These are phyloP conservation scores for Calonectris borealis DNA, from an alignment of 2,113 vertebrate species.

Conservation along the genomic window DNA sequence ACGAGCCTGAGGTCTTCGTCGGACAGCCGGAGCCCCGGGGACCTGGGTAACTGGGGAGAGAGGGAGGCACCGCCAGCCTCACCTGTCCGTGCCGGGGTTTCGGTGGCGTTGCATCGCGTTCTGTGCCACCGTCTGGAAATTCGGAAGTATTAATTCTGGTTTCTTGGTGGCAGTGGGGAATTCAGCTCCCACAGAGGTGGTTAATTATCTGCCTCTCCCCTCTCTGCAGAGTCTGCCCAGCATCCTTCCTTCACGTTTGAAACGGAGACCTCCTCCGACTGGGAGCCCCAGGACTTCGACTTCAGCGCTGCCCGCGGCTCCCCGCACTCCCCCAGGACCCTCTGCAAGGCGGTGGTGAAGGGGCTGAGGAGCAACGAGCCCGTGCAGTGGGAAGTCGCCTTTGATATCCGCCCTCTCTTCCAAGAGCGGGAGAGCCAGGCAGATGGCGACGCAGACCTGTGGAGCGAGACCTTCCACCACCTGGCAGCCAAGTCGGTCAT, in stretches of 20 bases:
- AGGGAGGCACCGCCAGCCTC: background rate
- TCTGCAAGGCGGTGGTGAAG: conserved; percentile 87
- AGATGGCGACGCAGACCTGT: conserved; percentile 79
- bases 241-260: conserved; percentile 77
- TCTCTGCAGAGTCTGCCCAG: conserved; percentile 63
- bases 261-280: conserved; percentile 40
- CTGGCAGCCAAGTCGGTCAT: conserved; percentile 91
- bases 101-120: fast-evolving
- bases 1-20: conserved; percentile 69
- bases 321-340: background rate
- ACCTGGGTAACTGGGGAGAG: conserved; percentile 72
- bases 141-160: background rate
- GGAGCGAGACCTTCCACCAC: conserved; percentile 95
- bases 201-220: background rate
- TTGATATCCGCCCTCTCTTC: conserved; percentile 83
- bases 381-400: conserved; percentile 88
- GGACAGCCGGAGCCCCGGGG: conserved; percentile 81
- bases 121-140: background rate
- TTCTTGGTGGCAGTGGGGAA: background rate
- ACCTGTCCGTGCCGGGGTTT: fast-evolving
- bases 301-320: background rate
- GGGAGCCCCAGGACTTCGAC: conserved; percentile 25
- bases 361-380: conserved; percentile 81
- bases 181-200: background rate
- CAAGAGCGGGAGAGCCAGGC: conserved; percentile 70